A percentile compares a stretch with the other conserved stretches of the same genome.
Evolutionary conservation across 2,797 vertebrate genomes (phyloP).

Genomic region (Spea hammondii): DNA sequence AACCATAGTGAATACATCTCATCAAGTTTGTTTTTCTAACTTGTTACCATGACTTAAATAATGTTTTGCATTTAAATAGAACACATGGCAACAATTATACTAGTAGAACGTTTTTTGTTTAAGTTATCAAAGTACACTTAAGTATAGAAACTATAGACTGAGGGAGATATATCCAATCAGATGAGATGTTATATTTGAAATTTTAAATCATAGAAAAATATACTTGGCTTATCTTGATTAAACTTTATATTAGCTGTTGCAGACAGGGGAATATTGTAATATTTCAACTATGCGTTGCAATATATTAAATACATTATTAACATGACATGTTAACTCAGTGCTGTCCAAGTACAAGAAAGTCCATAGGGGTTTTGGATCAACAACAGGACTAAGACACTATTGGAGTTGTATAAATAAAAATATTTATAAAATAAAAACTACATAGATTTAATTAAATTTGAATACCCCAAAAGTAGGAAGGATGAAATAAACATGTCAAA

Average conservation of each 20-base stretch:
- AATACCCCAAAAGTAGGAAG: too few relatives aligned
- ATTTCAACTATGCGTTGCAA: not conserved
- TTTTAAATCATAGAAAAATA: not conserved
- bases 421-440: too few relatives aligned
- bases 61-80: constrained; percentile 45
- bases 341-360: too few relatives aligned
- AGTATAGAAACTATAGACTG: not conserved
- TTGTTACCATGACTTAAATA: constrained; percentile 70
- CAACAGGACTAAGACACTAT: too few relatives aligned
- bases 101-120: constrained; percentile 2
- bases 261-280: not conserved
- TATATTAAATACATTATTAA: not conserved
- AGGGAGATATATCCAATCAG: not conserved
- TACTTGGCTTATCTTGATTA: constrained; percentile 1
- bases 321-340: not conserved
- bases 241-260: not conserved
- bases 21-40: constrained; percentile 71
- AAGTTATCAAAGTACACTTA: constrained; percentile 13
- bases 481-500: too few relatives aligned
- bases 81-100: constrained; percentile 43
- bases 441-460: too few relatives aligned
- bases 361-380: too few relatives aligned
- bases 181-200: not conserved
- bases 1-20: constrained; percentile 75
- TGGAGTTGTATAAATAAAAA: too few relatives aligned